Evolutionary conservation across 2,797 vertebrate species (phyloP), one percentile per base, ranked within the genome.

Genomic region (Sebastes taczanowskii): DNA sequence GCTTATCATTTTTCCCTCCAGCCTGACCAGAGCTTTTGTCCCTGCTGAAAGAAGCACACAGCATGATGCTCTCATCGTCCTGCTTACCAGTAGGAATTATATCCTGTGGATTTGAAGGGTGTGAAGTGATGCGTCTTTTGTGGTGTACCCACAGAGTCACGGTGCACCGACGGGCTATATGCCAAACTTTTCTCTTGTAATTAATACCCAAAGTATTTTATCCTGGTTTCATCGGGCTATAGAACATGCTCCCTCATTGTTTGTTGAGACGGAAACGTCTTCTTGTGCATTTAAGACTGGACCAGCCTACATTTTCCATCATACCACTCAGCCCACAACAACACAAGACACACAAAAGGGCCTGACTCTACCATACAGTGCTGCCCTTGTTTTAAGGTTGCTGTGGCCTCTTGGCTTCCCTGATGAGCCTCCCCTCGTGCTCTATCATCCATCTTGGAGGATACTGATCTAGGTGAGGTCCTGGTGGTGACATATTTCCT

Each of bases 401-500:
- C 59, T 60, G 25, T 64, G 63, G 76, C 77, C 70, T 81, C 72
- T 32, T 74, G 38, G 78, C 42, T 71, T 67, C 73, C 60, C 78
- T 49, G 62, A 72, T 84, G 83, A 79, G 71, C 69, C 53, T 72
- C 68, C 49, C 29, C 18, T 75, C 38, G n/a, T 42, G 59, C 70
- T 8, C 75, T 10, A 52, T 65, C 83, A 82, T 89, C 71, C 73
- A 83, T 86, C 85, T 85, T 77, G 11, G 6, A 69, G 42, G 25
- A 84, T 32, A 11, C 32, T 69, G 79, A 76, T 66, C 67, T 55
- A 53, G 62, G 59, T 22, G 42, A 88, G 71, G 60, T 73, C 56
- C 53, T 75, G 22, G 25, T 22, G 32, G 59, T 13, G 8, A 77
- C 73, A 64, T 29, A 35, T 63, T 72, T 67, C 23, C 52, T 65